phyloP scores from a whole-genome alignment of 2,113 vertebrate species.

The Ahaetulla prasina region DNA sequence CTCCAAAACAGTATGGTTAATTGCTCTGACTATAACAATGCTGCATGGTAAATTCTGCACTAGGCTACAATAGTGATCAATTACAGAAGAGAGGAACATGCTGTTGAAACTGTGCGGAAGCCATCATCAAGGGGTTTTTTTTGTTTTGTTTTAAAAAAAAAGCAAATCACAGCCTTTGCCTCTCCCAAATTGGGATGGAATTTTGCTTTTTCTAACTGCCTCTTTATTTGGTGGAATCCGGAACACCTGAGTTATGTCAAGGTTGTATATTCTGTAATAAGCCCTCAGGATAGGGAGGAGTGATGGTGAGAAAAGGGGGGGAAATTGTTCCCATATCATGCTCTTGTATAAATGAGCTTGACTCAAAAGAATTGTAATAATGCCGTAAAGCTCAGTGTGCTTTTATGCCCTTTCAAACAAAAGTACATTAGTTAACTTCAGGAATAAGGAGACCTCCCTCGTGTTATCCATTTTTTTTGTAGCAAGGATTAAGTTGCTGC shows the following conservation, averaged over 20 bases:
- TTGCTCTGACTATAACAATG: neutral
- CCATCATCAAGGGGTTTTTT: neutral
- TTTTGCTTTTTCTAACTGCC: neutral
- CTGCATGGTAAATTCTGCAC: neutral
- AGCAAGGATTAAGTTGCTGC: neutral
- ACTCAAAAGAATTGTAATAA: neutral
- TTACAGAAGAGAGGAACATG: neutral
- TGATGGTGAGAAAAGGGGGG: neutral
- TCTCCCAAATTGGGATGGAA: neutral
- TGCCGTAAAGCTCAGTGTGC: neutral
- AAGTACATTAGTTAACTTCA: neutral
- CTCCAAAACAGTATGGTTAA: neutral
- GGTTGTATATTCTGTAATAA: neutral
- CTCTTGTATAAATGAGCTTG: neutral
- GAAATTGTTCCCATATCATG: neutral
- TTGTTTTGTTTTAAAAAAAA: no score
- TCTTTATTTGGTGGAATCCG: neutral
- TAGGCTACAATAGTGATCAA: neutral
- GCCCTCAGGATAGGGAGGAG: constrained; percentile 1
- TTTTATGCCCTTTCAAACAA: neutral
- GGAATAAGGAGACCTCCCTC: neutral
- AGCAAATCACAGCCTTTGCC: no score
- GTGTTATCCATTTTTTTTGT: no score
- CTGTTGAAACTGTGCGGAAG: neutral
- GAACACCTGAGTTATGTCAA: neutral